These are phyloP conservation scores for Apaloderma vittatum DNA, from an alignment of 2,113 vertebrate species.

Conservation along the genomic window DNA sequence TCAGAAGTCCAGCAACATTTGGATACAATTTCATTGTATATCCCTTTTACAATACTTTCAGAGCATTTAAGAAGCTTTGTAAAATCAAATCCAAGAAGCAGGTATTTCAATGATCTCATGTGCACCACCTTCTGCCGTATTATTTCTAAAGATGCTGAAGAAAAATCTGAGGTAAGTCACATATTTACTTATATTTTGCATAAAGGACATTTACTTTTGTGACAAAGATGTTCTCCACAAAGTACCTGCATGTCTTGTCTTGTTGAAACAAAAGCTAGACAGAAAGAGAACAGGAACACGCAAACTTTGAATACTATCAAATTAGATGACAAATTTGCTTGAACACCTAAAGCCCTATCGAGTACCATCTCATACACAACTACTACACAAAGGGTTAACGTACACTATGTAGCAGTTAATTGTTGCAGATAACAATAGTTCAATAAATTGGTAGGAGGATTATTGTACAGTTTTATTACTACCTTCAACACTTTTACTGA, in stretches of 20 bases:
- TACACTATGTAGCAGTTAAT: neutral
- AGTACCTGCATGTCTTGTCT: neutral
- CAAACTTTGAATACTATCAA: neutral
- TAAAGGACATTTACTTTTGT: neutral
- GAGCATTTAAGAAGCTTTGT: neutral
- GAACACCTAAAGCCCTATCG: neutral
- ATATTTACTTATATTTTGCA: neutral
- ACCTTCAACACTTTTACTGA: constrained; percentile 58
- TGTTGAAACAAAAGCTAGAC: neutral
- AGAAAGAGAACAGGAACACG: neutral
- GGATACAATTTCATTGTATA: neutral
- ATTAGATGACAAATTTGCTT: neutral
- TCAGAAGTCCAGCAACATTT: neutral
- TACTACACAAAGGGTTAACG: neutral
- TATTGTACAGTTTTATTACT: constrained; percentile 45
- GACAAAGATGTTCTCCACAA: neutral
- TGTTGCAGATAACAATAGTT: neutral
- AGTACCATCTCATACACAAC: neutral
- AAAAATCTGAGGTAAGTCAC: neutral
- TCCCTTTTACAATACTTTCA: neutral
- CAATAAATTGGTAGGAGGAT: constrained; percentile 39
- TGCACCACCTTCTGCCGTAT: neutral
- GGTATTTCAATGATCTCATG: neutral
- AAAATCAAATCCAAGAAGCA: neutral
- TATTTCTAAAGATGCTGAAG: neutral